Conservation (phyloP, 2,888 invertebrate species). For the Terebella lapidaria region DNA sequence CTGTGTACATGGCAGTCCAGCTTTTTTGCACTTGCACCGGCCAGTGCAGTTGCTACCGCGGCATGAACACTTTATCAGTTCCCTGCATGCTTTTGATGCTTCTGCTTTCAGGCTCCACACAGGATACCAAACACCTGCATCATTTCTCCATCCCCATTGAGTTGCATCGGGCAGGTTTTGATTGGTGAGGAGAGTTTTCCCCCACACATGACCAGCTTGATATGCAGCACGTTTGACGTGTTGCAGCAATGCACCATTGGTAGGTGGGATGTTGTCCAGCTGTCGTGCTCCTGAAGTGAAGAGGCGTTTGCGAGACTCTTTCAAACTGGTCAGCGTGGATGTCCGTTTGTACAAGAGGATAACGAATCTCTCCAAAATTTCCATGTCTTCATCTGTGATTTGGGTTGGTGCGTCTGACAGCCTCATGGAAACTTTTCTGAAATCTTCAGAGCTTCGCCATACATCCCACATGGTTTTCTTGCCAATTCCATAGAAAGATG, state of each 20-base stretch:
- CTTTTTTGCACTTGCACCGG: conserved; percentile 7
- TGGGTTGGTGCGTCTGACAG: neutral
- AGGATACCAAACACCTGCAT: neutral
- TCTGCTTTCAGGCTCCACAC: neutral
- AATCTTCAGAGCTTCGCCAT: no score
- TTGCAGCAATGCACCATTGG: conserved; percentile 21
- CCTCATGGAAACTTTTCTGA: neutral
- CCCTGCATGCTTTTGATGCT: conserved; percentile 4
- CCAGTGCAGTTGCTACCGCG: neutral
- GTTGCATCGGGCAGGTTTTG: conserved; percentile 3
- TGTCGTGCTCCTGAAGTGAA: no score
- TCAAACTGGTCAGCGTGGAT: conserved; percentile 1
- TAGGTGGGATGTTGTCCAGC: conserved; percentile 23
- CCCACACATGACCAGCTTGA: conserved; percentile 21
- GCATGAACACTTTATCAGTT: conserved; percentile 4
- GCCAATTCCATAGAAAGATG: conserved; percentile 11
- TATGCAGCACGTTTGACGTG: conserved; percentile 22
- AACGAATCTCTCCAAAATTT: conserved; percentile 22
- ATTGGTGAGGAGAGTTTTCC: neutral
- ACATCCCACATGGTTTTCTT: conserved; percentile 16
- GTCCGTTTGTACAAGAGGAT: conserved; percentile 23
- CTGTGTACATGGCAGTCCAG: conserved; percentile 7
- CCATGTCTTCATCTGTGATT: neutral
- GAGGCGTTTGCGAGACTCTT: no score
- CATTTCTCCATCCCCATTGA: conserved; percentile 9